phyloP scores from a whole-genome alignment of 2,797 vertebrate species.

The Acanthopagrus latus region DNA sequence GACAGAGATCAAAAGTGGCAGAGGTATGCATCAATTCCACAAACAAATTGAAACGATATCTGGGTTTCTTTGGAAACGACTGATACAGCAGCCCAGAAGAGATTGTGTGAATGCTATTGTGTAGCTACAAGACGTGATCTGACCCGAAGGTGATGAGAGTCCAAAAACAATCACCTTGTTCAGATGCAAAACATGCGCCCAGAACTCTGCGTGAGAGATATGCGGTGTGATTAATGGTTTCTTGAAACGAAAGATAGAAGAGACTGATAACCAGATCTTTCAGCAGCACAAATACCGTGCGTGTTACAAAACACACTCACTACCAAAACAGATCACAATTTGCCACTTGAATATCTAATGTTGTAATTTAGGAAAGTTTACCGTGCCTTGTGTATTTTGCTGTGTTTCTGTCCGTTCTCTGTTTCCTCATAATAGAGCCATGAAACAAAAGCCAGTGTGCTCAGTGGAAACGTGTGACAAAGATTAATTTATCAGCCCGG shows the following conservation, averaged over 20 bases:
- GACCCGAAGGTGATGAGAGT: not conserved
- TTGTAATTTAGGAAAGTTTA: not conserved
- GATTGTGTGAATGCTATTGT: not conserved
- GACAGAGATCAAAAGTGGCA: slow-evolving; percentile 8
- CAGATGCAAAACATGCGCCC: slow-evolving; percentile 6
- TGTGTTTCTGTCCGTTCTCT: not conserved
- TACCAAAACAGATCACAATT: too few species aligned
- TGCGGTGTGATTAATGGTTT: slow-evolving; percentile 18
- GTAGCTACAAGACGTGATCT: slow-evolving; percentile 10
- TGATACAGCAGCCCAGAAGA: not conserved
- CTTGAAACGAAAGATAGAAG: not conserved
- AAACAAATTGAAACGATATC: not conserved
- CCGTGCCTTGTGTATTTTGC: not conserved
- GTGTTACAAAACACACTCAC: not conserved
- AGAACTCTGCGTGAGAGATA: not conserved
- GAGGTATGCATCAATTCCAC: not conserved
- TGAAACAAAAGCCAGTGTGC: slow-evolving; percentile 9
- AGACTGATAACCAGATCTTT: slow-evolving; percentile 5
- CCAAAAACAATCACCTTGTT: slow-evolving; percentile 5
- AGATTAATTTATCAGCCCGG: slow-evolving; percentile 41
- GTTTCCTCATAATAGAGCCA: slow-evolving; percentile 13
- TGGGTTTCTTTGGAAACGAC: not conserved
- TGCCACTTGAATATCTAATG: not conserved
- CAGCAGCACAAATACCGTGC: not conserved
- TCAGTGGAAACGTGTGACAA: slow-evolving; percentile 33